phyloP scores from a whole-genome alignment of 1,140 invertebrate species.

The Drosophila nigrodunni region DNA sequence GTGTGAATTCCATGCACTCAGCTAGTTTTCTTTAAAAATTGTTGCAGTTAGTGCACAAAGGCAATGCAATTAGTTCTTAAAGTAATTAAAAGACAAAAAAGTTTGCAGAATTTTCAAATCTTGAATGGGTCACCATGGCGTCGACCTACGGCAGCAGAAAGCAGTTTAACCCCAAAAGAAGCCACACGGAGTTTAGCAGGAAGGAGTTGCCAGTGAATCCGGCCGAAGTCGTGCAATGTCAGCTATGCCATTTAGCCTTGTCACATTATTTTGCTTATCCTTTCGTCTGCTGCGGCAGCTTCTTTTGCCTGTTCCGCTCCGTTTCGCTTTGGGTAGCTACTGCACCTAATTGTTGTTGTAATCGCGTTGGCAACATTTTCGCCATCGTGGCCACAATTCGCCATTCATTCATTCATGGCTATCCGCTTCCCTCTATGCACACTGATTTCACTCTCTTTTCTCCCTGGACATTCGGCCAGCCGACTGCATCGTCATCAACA shows the following conservation, averaged over 20 bases:
- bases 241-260: conserved; percentile 79
- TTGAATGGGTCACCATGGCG: conserved; percentile 46
- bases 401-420: conserved; percentile 74
- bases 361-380: conserved; percentile 56
- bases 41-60: conserved; percentile 10
- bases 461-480: conserved; percentile 35
- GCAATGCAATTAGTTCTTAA: conserved; percentile 39
- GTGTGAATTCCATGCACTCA: neutral
- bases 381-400: conserved; percentile 65
- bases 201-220: conserved; percentile 2
- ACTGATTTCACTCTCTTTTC: conserved; percentile 38
- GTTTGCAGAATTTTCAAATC: conserved; percentile 52
- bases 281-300: conserved; percentile 21
- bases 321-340: conserved; percentile 36
- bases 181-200: neutral
- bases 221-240: conserved; percentile 66
- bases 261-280: conserved; percentile 82
- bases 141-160: conserved; percentile 28
- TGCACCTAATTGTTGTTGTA: conserved; percentile 75
- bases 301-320: conserved; percentile 42
- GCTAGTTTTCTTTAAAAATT: conserved; percentile 19
- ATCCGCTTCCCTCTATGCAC: conserved; percentile 52
- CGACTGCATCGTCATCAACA: conserved; percentile 37
- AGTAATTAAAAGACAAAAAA: conserved; percentile 74
- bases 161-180: neutral